Evolutionary conservation across 2,113 vertebrate genomes (phyloP).

Genomic region (Chaenocephalus aceratus): DNA sequence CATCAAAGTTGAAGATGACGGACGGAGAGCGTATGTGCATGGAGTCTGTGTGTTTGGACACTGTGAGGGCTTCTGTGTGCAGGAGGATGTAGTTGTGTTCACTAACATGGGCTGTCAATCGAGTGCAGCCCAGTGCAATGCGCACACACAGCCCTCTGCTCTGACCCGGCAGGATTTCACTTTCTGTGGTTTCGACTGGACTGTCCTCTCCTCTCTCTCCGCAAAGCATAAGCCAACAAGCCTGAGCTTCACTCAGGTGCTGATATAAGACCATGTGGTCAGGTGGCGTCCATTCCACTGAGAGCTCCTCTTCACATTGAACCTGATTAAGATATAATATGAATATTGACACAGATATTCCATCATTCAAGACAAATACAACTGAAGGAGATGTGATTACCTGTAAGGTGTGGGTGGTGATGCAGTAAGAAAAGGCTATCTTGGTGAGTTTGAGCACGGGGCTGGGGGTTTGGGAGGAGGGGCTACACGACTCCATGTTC

Average conservation of each 20-base stretch:
- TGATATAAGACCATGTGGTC: conserved; percentile 97
- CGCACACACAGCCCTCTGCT: conserved; percentile 77
- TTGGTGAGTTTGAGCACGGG: conserved; percentile 86
- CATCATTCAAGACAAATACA: not conserved
- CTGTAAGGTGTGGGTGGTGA: conserved; percentile 90
- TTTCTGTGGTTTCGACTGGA: not conserved
- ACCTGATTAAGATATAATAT: conserved; percentile 79
- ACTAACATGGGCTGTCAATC: conserved; percentile 87
- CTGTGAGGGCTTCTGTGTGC: conserved; percentile 82
- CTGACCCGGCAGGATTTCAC: conserved; percentile 13
- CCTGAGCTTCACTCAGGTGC: conserved; percentile 86
- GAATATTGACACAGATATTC: not conserved
- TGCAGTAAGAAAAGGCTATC: conserved; percentile 87
- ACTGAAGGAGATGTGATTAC: conserved; percentile 71
- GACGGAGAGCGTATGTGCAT: conserved; percentile 86
- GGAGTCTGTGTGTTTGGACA: conserved; percentile 81
- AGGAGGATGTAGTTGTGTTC: conserved; percentile 89
- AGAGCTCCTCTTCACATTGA: conserved; percentile 87
- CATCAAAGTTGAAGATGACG: conserved; percentile 90
- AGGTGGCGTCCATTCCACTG: conserved; percentile 89
- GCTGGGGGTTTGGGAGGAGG: conserved; percentile 84
- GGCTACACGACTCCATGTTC: conserved; percentile 91
- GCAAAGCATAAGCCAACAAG: conserved; percentile 81
- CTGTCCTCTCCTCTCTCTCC: conserved; percentile 24
- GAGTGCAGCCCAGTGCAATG: conserved; percentile 87